phyloP scores from a whole-genome alignment of 1,140 invertebrate genomes.

The Eupristina koningsbergeri region DNA sequence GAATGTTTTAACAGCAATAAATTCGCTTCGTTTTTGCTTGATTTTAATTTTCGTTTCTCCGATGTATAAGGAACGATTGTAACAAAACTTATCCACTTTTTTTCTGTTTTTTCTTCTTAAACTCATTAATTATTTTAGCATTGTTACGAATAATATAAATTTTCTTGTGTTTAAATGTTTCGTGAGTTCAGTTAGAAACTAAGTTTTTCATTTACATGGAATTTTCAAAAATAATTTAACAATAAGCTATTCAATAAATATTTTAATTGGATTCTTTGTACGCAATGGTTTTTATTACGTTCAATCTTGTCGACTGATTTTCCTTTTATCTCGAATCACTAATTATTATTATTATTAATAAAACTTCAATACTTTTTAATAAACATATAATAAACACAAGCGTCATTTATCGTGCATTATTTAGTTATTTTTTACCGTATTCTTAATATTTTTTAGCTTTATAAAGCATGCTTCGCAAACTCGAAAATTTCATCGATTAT shows the following conservation, averaged over 20 bases:
- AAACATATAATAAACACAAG: background rate
- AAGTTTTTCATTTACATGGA: background rate
- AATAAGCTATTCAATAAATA: background rate
- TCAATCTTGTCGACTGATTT: background rate
- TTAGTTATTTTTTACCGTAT: background rate
- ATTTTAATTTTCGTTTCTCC: slow-evolving; percentile 37
- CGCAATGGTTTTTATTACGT: background rate
- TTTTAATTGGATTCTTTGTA: background rate
- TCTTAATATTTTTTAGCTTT: background rate
- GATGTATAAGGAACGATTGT: background rate
- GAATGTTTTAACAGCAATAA: slow-evolving; percentile 26
- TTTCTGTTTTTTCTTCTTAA: background rate
- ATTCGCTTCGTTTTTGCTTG: background rate
- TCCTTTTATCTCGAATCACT: background rate
- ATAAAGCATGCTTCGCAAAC: background rate
- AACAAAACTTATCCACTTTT: slow-evolving; percentile 19
- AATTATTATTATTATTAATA: background rate
- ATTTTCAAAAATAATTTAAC: no score
- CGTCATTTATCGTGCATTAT: background rate
- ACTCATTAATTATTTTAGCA: background rate
- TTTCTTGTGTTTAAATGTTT: background rate
- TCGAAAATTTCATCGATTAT: background rate
- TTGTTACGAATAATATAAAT: background rate
- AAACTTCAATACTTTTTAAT: no score
- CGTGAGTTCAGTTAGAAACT: background rate